phyloP scores from a whole-genome alignment of 2,888 invertebrate species.

The Meliscaeva auricollis region DNA sequence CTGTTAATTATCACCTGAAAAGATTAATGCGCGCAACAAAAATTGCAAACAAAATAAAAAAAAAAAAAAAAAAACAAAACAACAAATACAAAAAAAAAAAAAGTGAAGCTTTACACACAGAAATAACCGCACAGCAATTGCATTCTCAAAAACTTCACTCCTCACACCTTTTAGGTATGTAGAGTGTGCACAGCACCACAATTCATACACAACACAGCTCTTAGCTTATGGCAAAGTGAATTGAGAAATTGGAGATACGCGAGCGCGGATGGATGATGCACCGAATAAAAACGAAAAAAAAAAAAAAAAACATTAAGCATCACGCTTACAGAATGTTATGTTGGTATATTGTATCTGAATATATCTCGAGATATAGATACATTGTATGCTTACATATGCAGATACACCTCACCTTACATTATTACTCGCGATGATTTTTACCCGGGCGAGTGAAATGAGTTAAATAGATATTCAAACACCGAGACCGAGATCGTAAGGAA shows the following conservation, averaged over 20 bases:
- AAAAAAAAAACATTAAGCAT: conserved; percentile 24
- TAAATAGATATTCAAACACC: conserved; percentile 24
- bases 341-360: conserved; percentile 3
- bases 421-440: neutral
- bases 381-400: neutral
- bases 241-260: conserved; percentile 42
- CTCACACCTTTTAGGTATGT: conserved; percentile 1
- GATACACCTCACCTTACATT: neutral
- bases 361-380: neutral
- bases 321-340: conserved; percentile 14
- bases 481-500: neutral
- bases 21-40: conserved; percentile 77
- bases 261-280: conserved; percentile 54
- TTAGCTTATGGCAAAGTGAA: conserved; percentile 25
- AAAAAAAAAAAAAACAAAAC: conserved; percentile 36
- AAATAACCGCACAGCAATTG: conserved; percentile 64
- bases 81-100: conserved; percentile 61
- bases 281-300: neutral
- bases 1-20: conserved; percentile 78
- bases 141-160: conserved; percentile 49
- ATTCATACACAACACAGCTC: neutral
- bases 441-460: conserved; percentile 9
- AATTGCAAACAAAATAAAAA: conserved; percentile 62
- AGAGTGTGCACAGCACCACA: conserved; percentile 9
- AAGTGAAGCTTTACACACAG: conserved; percentile 38